These are phyloP conservation scores for Oxytorus armatus DNA, from an alignment of 2,888 invertebrate species.

Conservation along the genomic window DNA sequence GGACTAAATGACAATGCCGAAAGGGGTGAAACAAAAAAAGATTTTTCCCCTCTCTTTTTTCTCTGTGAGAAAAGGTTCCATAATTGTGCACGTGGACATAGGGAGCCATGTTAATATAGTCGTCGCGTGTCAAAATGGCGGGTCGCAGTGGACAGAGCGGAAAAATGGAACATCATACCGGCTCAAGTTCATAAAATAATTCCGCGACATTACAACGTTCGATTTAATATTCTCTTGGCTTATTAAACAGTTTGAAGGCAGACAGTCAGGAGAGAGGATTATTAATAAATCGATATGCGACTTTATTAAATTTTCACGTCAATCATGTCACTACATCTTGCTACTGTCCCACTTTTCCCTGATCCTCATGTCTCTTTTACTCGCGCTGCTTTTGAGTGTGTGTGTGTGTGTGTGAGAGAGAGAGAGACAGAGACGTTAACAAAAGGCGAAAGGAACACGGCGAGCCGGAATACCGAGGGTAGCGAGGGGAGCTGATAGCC, in stretches of 20 bases:
- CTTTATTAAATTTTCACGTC: constrained; percentile 30
- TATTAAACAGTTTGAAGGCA: constrained; percentile 7
- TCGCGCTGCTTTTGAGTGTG: background rate
- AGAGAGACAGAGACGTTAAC: constrained; percentile 12
- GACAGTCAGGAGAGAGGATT: background rate
- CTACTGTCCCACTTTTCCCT: background rate
- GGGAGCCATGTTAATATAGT: constrained; percentile 11
- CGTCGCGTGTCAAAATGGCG: constrained; percentile 25
- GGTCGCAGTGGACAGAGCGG: background rate
- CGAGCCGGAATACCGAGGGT: constrained; percentile 3
- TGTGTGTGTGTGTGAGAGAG: background rate
- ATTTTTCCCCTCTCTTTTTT: background rate
- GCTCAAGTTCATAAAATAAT: background rate
- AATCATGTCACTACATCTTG: constrained; percentile 5
- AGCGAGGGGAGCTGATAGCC: constrained; percentile 19
- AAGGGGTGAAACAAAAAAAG: constrained; percentile 2
- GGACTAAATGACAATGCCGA: constrained; percentile 11
- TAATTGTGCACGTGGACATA: constrained; percentile 2
- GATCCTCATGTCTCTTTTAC: background rate
- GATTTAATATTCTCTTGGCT: constrained; percentile 15
- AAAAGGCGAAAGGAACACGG: constrained; percentile 25
- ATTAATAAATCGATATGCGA: constrained; percentile 33
- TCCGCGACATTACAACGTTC: background rate
- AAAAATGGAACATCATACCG: constrained; percentile 26
- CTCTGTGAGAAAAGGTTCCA: constrained; percentile 8